These are phyloP conservation scores for Syritta pipiens DNA, from an alignment of 2,888 invertebrate genomes.

Conservation along the genomic window DNA sequence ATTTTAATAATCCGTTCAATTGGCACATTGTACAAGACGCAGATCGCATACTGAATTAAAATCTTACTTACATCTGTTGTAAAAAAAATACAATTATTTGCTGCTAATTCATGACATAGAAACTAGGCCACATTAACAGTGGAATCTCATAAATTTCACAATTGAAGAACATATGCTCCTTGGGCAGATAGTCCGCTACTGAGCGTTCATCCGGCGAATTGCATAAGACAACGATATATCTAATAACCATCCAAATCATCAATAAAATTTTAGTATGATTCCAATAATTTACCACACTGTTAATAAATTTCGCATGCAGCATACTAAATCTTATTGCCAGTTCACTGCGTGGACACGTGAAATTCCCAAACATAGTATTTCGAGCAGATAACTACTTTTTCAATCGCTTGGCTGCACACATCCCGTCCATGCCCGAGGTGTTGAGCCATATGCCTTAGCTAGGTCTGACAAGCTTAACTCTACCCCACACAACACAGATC, in stretches of 20 bases:
- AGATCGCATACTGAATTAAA: too few relatives aligned
- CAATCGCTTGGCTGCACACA: neutral
- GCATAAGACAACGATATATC: neutral
- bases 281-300: constrained; percentile 23
- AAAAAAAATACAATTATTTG: too few relatives aligned
- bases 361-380: constrained; percentile 17
- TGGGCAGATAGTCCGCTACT: too few relatives aligned
- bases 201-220: too few relatives aligned
- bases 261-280: constrained; percentile 20
- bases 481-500: neutral
- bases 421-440: neutral
- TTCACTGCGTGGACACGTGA: constrained; percentile 16
- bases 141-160: too few relatives aligned
- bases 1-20: too few relatives aligned
- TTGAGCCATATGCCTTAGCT: neutral
- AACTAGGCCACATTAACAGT: too few relatives aligned
- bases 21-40: too few relatives aligned
- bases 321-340: constrained; percentile 16
- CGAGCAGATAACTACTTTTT: constrained; percentile 16
- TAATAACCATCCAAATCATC: neutral
- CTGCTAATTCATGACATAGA: too few relatives aligned
- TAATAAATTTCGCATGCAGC: constrained; percentile 21
- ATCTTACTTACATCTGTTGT: too few relatives aligned
- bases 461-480: neutral
- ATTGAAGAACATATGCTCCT: too few relatives aligned